phyloP scores from a whole-genome alignment of 92 coral and sea anemone genomes.

The Pocillopora meandrina region DNA sequence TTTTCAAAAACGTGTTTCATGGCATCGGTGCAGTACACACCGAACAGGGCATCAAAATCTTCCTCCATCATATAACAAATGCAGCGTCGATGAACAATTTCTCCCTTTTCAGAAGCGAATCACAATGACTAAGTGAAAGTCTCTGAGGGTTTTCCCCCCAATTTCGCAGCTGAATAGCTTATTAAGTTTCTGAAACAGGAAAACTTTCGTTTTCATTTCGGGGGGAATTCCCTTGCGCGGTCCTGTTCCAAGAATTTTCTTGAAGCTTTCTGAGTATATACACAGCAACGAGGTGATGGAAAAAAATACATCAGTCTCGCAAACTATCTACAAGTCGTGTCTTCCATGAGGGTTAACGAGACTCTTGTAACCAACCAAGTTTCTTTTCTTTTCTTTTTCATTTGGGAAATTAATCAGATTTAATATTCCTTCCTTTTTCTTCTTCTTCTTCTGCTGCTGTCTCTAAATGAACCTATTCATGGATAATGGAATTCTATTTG shows the following conservation, averaged over 20 bases:
- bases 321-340: too few species aligned
- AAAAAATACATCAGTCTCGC: too few species aligned
- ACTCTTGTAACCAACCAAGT: too few species aligned
- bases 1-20: background rate
- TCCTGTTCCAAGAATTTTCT: background rate
- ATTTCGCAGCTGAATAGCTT: background rate
- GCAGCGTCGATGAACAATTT: background rate
- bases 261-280: background rate
- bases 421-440: too few species aligned
- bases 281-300: background rate
- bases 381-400: too few species aligned
- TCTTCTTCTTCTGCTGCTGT: too few species aligned
- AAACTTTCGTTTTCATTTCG: background rate
- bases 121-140: background rate
- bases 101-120: background rate
- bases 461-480: too few species aligned
- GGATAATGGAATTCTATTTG: too few species aligned
- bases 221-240: background rate
- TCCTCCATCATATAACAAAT: slow-evolving; percentile 5
- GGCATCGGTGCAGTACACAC: background rate
- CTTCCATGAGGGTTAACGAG: too few species aligned
- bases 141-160: background rate
- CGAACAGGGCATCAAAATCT: background rate
- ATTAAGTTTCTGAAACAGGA: background rate
- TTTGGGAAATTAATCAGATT: too few species aligned